Percentiles rank a stretch among this genome's conserved stretches.
phyloP scores from a whole-genome alignment of 2,113 vertebrate species.

The Phycodurus eques region DNA sequence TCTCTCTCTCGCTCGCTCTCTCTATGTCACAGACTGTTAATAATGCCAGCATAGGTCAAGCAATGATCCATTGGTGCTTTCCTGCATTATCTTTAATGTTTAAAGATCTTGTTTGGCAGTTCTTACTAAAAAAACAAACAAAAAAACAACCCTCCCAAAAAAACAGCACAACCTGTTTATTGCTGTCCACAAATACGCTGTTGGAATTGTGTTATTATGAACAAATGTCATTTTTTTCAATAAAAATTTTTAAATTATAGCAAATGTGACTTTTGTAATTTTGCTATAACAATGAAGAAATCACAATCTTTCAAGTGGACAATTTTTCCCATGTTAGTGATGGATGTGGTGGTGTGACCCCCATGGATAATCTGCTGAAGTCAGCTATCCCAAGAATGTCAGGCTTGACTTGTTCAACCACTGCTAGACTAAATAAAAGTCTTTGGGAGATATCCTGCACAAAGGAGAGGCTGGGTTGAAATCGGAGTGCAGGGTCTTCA shows the following conservation, averaged over 20 bases:
- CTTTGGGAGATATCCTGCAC: not conserved
- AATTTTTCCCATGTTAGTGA: conserved; percentile 51
- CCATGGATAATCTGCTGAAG: conserved; percentile 11
- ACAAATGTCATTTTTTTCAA: conserved; percentile 50
- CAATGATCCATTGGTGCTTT: conserved; percentile 36
- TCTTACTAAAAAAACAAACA: conserved; percentile 1
- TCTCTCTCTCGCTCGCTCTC: no score
- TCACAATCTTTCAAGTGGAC: conserved; percentile 55
- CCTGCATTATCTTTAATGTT: conserved; percentile 75
- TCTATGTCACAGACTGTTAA: conserved; percentile 1
- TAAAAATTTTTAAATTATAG: conserved; percentile 42
- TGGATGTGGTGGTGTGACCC: conserved; percentile 42
- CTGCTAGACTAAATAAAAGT: not conserved
- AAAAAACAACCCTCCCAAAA: not conserved
- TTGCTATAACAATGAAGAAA: conserved; percentile 30
- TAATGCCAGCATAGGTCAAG: conserved; percentile 4
- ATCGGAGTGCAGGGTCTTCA: conserved; percentile 47
- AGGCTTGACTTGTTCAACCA: conserved; percentile 3
- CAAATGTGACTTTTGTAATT: not conserved
- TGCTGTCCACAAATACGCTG: conserved; percentile 38
- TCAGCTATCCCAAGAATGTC: conserved; percentile 16
- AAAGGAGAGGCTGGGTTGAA: not conserved
- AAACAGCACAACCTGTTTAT: conserved; percentile 19
- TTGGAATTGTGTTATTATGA: conserved; percentile 48
- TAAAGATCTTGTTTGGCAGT: conserved; percentile 61